Evolutionary conservation across 2,888 invertebrate genomes (phyloP), one percentile per base, ranked within the genome.

Genomic region (Tinea semifulvella): DNA sequence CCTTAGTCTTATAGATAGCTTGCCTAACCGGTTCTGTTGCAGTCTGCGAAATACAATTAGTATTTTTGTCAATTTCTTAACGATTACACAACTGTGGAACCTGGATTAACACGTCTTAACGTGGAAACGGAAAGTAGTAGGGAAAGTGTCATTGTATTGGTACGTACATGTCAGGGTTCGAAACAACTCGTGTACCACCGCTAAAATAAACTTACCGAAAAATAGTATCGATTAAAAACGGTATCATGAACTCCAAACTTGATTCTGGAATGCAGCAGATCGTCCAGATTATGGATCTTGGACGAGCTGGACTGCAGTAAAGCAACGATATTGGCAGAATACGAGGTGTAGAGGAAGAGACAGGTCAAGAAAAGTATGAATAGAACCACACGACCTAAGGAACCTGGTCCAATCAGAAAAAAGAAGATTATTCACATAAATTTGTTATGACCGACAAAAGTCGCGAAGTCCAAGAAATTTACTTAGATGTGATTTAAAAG

Each of bases 271-370:
- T 85, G 76, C 2, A 88, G 63, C 17, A 91, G 68, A 57, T 90
- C 89, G 1, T 82, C 70, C 7, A 89, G 57, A 0, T 85, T 86
- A 52, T 80, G 82, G 46, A 91, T 88, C 51, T 85, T 85, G 1
- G 84, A 83, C 0, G 90, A 88, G 18, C 90, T 88, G 0, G 90
- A 88, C 57, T 90, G 90, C 1, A 91, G 72, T 1, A 91, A 64
- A 1, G 89, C 88, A 0, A 91, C 90, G 39, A 91, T 90, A 54
- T 89, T 90, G 0, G 90, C 90, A 0, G 90, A 85, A 56, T 90
- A 91, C 1, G 90, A 88, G 0, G 88, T 88, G 58, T 89, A 90
- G 1, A 91, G 68, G 53, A 89, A 90, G 73, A 90, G 85, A 2
- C 88, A 65, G 0, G 88, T 77, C 5, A 88, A 59, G 51, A 88